Base-by-base conservation (phyloP, 2,797 vertebrate species). In the Alosa sapidissima region DNA sequence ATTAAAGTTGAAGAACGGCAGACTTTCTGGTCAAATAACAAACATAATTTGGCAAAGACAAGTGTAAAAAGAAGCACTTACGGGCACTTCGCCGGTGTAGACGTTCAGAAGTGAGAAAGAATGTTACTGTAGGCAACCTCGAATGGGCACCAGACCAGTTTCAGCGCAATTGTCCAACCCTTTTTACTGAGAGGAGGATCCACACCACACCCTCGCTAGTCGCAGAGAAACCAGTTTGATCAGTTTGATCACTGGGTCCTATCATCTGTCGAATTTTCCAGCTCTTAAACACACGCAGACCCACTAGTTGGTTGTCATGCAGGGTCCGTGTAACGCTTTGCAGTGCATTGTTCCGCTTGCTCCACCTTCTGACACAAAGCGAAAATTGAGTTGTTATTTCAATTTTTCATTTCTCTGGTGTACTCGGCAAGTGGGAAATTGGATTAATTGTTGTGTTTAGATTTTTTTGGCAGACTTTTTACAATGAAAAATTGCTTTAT, bases 61-160 rank as follows among this genome's bases (percentile, higher is more conserved):
- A 78, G 1, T 13, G 19, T 78, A 78, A 8, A 78, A 19, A 75
- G n/a, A 10, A 72, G 11, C 2, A 41, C 72, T 78, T 78, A 78
- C 72, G 36, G 45, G 41, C 36, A n/a, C 72, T 19, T 78, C 16
- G 72, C 36, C 72, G 72, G 14, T 19, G 72, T 21, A 36, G 72
- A 47, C 72, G 10, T 1, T 45, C 72, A 78, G 19, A 75, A 14
- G 41, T 47, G 33, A 75, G 36, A 75, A 75, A 45, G 33, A 75
- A 75, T 68, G 28, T 68, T 33, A 68, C 65, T 68, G 36, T 45
- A 78, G 5, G 72, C 41, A 45, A 78, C 14, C 72, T 78, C 72
- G 16, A 41, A 7, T 78, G 72, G 36, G 16, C 72, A 47, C 72
- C 16, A 47, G 10, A 78, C 72, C 72, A 78, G 36, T 78, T 78